Evolutionary conservation across 2,113 vertebrate genomes (phyloP).

Genomic region (Otolemur garnettii): DNA sequence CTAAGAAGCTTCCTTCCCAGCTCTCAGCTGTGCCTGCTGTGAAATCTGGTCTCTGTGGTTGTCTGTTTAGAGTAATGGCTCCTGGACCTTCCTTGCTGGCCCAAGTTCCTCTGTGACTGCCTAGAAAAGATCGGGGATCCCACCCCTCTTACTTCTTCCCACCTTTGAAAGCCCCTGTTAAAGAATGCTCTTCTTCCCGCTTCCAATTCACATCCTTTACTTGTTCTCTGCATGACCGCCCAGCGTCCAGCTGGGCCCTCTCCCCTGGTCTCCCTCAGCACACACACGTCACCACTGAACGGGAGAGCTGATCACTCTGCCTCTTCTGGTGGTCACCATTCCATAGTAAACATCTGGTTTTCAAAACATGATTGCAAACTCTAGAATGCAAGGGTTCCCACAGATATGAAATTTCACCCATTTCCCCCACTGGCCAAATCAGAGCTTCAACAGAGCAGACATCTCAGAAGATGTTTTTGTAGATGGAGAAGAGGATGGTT

Average conservation of each 20-base stretch:
- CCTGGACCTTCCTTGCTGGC: too few species aligned
- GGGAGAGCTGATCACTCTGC: not conserved
- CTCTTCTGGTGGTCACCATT: not conserved
- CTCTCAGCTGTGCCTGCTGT: rapidly evolving
- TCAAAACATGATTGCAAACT: not conserved
- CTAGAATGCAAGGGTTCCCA: not conserved
- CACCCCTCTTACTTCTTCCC: not conserved
- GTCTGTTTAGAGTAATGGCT: not conserved
- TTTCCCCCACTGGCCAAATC: not conserved
- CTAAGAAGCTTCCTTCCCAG: not conserved
- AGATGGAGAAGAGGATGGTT: not conserved
- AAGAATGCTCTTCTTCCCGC: not conserved
- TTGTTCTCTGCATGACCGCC: not conserved
- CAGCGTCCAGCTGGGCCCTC: not conserved
- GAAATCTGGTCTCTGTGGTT: rapidly evolving
- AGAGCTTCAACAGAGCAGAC: not conserved
- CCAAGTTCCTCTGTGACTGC: not conserved
- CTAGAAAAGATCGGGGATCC: not conserved
- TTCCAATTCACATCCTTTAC: not conserved
- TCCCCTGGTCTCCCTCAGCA: not conserved
- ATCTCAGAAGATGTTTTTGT: too few species aligned
- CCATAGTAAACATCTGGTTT: not conserved
- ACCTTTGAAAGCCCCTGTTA: not conserved
- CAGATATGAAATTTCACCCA: not conserved
- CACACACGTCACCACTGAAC: too few species aligned